A percentile compares a stretch with the other conserved stretches of the same genome.
Conservation (phyloP, 2,113 vertebrate species). For the Sylvilagus bachmani region DNA sequence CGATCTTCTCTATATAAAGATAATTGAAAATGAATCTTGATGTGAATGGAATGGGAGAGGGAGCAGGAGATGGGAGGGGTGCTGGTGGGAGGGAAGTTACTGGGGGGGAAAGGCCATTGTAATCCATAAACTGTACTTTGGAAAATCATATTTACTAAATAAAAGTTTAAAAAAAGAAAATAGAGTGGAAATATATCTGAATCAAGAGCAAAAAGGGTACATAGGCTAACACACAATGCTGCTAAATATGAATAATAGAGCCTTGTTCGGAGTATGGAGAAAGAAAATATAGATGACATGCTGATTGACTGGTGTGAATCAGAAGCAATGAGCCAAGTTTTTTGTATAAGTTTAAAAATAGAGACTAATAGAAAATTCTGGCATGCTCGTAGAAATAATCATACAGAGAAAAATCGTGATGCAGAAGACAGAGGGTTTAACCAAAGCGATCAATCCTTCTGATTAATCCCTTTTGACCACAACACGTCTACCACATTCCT, state of each 20-base stretch:
- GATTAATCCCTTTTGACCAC: neutral
- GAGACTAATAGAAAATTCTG: neutral
- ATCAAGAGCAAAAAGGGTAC: neutral
- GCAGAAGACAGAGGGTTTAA: neutral
- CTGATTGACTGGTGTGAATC: neutral
- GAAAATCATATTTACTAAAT: no score
- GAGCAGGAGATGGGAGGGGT: no score
- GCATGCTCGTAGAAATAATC: neutral
- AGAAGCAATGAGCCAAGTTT: neutral
- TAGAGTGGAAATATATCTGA: neutral
- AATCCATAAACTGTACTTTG: no score
- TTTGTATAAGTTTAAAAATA: slow-evolving; percentile 1
- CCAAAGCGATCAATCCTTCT: neutral
- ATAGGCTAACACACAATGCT: neutral
- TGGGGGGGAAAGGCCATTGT: no score
- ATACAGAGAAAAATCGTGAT: neutral
- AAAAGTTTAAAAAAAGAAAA: no score
- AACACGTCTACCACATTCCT: neutral
- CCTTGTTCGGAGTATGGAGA: neutral
- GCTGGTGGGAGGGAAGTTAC: no score
- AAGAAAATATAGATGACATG: neutral
- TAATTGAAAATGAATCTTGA: no score
- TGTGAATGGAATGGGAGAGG: no score
- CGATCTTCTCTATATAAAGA: no score
- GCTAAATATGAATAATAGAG: neutral